Conservation (phyloP, 2,888 invertebrate genomes). For the Sturmia bella region DNA sequence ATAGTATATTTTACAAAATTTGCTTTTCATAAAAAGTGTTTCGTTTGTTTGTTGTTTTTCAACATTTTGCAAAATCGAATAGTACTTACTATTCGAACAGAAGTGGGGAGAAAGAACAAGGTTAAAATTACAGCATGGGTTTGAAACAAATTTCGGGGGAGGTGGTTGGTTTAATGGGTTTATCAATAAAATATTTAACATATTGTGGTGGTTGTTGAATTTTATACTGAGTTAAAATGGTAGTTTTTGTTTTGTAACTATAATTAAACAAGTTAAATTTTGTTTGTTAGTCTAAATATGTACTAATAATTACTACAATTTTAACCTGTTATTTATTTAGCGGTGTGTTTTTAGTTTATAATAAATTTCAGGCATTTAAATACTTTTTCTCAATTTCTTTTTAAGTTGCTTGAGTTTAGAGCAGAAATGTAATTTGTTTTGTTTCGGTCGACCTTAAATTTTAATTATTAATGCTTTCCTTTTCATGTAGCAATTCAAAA, state of each 20-base stretch:
- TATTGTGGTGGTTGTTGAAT: conserved; percentile 1
- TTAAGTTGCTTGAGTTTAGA: conserved; percentile 39
- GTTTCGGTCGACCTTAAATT: conserved; percentile 17
- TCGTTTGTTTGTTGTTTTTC: neutral
- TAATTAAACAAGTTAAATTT: conserved; percentile 43
- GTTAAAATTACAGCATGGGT: no score
- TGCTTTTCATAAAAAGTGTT: conserved; percentile 54
- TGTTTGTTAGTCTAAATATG: conserved; percentile 23
- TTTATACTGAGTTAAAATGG: conserved; percentile 25
- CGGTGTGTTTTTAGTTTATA: conserved; percentile 12
- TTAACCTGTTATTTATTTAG: conserved; percentile 27
- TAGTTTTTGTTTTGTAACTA: conserved; percentile 49
- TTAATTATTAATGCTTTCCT: conserved; percentile 10
- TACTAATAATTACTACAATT: conserved; percentile 44
- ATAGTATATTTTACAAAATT: conserved; percentile 27
- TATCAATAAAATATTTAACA: neutral
- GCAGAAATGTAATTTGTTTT: conserved; percentile 22
- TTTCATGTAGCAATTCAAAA: conserved; percentile 2
- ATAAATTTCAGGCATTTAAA: conserved; percentile 11
- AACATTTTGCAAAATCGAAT: neutral
- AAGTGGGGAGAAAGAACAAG: neutral
- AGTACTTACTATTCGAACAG: neutral
- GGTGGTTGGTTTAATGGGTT: neutral
- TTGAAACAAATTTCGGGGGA: neutral
- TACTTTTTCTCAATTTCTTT: conserved; percentile 20